Percentiles rank a stretch among this genome's conserved stretches.
Conservation (phyloP, 2,113 vertebrate species). For the Cryptotis parvus region DNA sequence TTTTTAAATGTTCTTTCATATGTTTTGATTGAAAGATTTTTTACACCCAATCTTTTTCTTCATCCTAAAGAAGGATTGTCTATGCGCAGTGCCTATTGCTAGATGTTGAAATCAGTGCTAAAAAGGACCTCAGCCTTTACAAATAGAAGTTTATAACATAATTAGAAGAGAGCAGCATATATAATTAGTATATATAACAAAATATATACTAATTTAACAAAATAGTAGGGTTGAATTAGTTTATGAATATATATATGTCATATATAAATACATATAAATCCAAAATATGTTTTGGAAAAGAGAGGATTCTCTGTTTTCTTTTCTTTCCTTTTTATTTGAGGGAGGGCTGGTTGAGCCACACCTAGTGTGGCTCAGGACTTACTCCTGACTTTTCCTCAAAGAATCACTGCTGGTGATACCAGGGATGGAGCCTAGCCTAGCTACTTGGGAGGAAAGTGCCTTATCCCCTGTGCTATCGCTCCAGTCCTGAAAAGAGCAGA, state of each 20-base stretch:
- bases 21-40: not conserved
- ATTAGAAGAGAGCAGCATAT: not conserved
- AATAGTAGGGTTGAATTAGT: not conserved
- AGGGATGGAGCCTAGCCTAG: too few relatives aligned
- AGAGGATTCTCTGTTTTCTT: too few relatives aligned
- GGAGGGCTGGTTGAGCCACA: too few relatives aligned
- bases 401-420: too few relatives aligned
- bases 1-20: not conserved
- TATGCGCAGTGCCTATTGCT: not conserved
- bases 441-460: too few relatives aligned
- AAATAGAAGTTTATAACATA: not conserved
- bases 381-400: too few relatives aligned
- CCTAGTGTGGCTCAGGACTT: too few relatives aligned
- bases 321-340: too few relatives aligned
- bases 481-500: not conserved
- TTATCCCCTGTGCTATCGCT: too few relatives aligned
- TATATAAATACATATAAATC: too few relatives aligned
- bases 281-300: constrained; percentile 34
- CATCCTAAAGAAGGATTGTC: not conserved
- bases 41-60: not conserved
- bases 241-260: not conserved
- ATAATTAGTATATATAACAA: not conserved
- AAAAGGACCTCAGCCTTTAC: too few relatives aligned
- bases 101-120: not conserved
- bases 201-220: too few relatives aligned